Evolutionary conservation across 2,113 vertebrate genomes (phyloP).

Genomic region (Litocranius walleri): DNA sequence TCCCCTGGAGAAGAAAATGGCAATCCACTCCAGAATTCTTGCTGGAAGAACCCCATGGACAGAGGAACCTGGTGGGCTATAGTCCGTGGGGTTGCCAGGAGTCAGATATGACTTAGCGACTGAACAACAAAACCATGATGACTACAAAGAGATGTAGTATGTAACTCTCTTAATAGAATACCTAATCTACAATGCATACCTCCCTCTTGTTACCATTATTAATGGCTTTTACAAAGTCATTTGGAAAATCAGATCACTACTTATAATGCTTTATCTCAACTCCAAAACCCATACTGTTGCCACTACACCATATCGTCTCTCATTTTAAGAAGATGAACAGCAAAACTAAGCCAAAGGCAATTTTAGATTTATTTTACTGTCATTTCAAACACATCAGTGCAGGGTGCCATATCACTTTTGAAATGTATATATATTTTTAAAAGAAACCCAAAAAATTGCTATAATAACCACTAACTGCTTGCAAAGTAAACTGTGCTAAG

Average conservation of each 20-base stretch:
- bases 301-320: not conserved
- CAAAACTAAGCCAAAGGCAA: constrained; percentile 53
- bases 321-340: constrained; percentile 38
- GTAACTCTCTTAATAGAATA: not conserved
- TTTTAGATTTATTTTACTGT: constrained; percentile 49
- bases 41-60: not conserved
- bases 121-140: not conserved
- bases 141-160: not conserved
- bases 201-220: not conserved
- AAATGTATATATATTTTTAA: constrained; percentile 46
- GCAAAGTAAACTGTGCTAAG: constrained; percentile 25
- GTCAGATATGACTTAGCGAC: not conserved
- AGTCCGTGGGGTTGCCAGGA: not conserved
- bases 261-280: not conserved
- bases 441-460: constrained; percentile 30
- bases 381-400: constrained; percentile 36
- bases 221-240: not conserved
- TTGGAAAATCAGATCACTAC: not conserved
- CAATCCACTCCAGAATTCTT: not conserved
- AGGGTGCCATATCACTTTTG: constrained; percentile 25
- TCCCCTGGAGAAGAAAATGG: not conserved
- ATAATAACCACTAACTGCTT: constrained; percentile 47
- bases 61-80: not conserved
- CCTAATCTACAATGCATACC: not conserved
- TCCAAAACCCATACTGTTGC: not conserved